These are phyloP conservation scores for Sinocyclocheilus grahami DNA, from an alignment of 2,113 vertebrate genomes.

Conservation along the genomic window DNA sequence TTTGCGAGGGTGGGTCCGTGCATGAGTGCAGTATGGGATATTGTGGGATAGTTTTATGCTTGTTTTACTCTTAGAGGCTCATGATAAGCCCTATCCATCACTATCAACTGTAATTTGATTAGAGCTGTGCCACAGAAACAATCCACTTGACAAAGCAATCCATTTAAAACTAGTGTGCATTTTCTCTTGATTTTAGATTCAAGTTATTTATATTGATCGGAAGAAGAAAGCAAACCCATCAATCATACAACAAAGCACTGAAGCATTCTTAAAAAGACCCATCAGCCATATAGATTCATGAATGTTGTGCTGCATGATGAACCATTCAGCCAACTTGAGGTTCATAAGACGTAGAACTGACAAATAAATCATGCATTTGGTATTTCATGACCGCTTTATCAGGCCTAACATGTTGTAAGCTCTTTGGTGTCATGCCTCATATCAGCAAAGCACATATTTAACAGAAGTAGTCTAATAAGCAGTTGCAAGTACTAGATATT, in stretches of 20 bases:
- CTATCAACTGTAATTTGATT: slow-evolving; percentile 47
- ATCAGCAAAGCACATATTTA: neutral
- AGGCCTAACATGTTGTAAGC: neutral
- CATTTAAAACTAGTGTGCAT: slow-evolving; percentile 50
- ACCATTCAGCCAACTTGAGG: neutral
- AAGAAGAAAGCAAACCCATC: slow-evolving; percentile 50
- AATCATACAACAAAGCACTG: slow-evolving; percentile 45
- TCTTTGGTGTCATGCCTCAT: neutral
- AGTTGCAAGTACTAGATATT: neutral
- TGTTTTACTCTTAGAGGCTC: slow-evolving; percentile 4
- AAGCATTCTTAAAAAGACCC: slow-evolving; percentile 34
- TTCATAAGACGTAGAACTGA: neutral
- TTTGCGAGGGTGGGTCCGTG: slow-evolving; percentile 2
- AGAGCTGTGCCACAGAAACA: slow-evolving; percentile 37
- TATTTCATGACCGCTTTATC: neutral
- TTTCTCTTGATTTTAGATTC: slow-evolving; percentile 52
- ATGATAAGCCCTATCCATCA: slow-evolving; percentile 53
- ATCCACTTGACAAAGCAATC: slow-evolving; percentile 52
- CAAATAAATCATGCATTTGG: neutral
- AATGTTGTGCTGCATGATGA: slow-evolving; percentile 23
- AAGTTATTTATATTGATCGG: slow-evolving; percentile 58
- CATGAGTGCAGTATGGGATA: neutral
- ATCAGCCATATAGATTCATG: slow-evolving; percentile 37
- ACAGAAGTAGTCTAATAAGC: neutral
- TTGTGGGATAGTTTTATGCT: slow-evolving; percentile 14